Evolutionary conservation across 2,797 vertebrate species (phyloP).

Genomic region (Manis javanica): DNA sequence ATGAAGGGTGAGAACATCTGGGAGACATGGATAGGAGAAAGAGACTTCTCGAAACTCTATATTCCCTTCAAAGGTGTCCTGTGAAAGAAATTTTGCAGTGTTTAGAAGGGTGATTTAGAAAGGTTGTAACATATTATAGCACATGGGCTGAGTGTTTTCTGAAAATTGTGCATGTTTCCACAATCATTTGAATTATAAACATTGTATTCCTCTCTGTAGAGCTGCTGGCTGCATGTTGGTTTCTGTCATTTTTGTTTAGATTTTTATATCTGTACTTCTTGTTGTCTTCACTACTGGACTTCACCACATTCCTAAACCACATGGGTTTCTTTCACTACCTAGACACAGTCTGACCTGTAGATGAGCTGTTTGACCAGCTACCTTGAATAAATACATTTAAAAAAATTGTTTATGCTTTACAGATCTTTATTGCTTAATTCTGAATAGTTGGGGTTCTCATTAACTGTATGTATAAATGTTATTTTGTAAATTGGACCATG

Average conservation of each 20-base stretch:
- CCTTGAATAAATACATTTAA: neutral
- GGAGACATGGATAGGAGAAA: conserved; percentile 74
- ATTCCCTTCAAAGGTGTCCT: conserved; percentile 69
- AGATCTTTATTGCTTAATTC: conserved; percentile 37
- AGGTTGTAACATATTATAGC: neutral
- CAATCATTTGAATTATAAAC: neutral
- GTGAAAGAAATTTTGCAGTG: neutral
- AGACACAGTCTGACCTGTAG: neutral
- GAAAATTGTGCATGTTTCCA: neutral
- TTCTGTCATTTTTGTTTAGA: neutral
- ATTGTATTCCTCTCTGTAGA: neutral
- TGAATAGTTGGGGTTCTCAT: neutral
- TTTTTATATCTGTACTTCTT: neutral
- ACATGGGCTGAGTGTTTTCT: neutral
- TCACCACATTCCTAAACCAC: neutral
- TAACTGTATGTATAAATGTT: neutral
- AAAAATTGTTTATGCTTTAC: conserved; percentile 4
- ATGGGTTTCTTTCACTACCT: neutral
- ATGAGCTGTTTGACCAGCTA: neutral
- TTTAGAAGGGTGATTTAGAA: neutral
- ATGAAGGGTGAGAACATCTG: conserved; percentile 66
- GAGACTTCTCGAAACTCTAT: conserved; percentile 76
- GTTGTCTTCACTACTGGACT: neutral
- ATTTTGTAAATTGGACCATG: neutral
- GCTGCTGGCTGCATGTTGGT: neutral